Percentiles rank a stretch among this genome's conserved stretches.
These are phyloP conservation scores for Centroberyx gerrardi DNA, from an alignment of 2,797 vertebrate genomes.

Conservation along the genomic window DNA sequence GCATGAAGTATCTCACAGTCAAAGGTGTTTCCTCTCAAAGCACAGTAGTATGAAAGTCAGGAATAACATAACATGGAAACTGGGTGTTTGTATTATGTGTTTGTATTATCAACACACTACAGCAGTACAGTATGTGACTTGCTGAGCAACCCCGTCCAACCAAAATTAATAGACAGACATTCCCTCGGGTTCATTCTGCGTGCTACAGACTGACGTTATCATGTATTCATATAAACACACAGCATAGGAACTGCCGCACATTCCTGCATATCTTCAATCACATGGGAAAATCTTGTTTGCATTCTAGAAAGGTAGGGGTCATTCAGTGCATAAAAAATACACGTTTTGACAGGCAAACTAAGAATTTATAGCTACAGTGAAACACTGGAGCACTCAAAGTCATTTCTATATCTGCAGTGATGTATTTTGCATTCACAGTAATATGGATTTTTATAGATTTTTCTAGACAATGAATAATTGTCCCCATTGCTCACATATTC, in stretches of 20 bases:
- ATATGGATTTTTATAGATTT: slow-evolving; percentile 48
- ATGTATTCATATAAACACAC: slow-evolving; percentile 76
- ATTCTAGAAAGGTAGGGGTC: slow-evolving; percentile 26
- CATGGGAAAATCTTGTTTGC: slow-evolving; percentile 60
- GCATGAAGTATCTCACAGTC: slow-evolving; percentile 8
- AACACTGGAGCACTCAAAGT: slow-evolving; percentile 1
- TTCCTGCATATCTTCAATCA: slow-evolving; percentile 52
- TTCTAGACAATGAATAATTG: slow-evolving; percentile 46
- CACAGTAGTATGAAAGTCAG: slow-evolving; percentile 32
- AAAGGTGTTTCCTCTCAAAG: slow-evolving; percentile 21
- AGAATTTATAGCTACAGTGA: slow-evolving; percentile 7
- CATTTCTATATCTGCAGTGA: slow-evolving; percentile 37
- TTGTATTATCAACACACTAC: slow-evolving; percentile 68
- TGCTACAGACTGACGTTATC: slow-evolving; percentile 40
- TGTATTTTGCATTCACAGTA: slow-evolving; percentile 33
- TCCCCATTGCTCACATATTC: slow-evolving; percentile 18
- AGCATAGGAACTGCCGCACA: slow-evolving; percentile 21
- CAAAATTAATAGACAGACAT: slow-evolving; percentile 11
- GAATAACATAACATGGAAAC: slow-evolving; percentile 43
- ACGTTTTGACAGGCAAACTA: slow-evolving; percentile 23
- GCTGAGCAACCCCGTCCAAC: not conserved
- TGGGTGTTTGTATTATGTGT: slow-evolving; percentile 65
- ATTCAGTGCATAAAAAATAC: slow-evolving; percentile 12
- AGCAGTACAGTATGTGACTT: slow-evolving; percentile 12
- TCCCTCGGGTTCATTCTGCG: slow-evolving; percentile 28